Base-by-base conservation (phyloP, 92 coral and sea anemone species). In the Phenganax stokvisi region DNA sequence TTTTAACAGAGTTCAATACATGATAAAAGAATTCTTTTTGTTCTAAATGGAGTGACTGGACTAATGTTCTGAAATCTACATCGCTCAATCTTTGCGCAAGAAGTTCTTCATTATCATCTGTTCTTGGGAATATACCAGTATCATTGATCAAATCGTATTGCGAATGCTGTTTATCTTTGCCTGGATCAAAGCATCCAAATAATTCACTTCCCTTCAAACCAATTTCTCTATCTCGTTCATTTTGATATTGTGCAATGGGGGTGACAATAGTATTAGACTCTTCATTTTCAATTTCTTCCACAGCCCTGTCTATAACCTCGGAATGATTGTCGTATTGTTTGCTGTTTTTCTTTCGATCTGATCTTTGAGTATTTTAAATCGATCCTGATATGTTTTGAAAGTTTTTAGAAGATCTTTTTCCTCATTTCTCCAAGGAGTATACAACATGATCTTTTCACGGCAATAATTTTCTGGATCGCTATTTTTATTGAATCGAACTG, bases 401-500 rank as follows among this genome's bases (percentile, higher is more conserved):
- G 64, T 10, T 64, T 75, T 30, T 6, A 85, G 76, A 56, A 88
- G 31, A 71, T 89, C 90, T 8, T 47, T 84, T 12, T 61, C 44
- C 54, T 89, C 88, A 16, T 86, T 89, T 72, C 87, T 59, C 89
- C 89, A 85, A 55, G 88, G 65, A 25, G 71, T 69, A 64, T 85
- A 85, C 51, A 80, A 71, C 88, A 85, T 85, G 44, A 85, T 73
- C 55, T 85, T 77, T 65, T 84, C 81, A 51, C 82, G 54, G 63
- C 63, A 81, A 71, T 80, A 85, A 63, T 84, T 85, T 84, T 85
- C 87, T 61, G 89, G 85, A 61, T 89, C 89, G 61, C 68, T 89
- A 28, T 83, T 85, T 87, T 82, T 82, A 76, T 88, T 70, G 73
- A 68, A 88, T 53, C 89, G 68, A 56, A 89, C 90, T 77, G 92